Base-by-base conservation (phyloP, 2,113 vertebrate species). In the Oryzias celebensis region DNA sequence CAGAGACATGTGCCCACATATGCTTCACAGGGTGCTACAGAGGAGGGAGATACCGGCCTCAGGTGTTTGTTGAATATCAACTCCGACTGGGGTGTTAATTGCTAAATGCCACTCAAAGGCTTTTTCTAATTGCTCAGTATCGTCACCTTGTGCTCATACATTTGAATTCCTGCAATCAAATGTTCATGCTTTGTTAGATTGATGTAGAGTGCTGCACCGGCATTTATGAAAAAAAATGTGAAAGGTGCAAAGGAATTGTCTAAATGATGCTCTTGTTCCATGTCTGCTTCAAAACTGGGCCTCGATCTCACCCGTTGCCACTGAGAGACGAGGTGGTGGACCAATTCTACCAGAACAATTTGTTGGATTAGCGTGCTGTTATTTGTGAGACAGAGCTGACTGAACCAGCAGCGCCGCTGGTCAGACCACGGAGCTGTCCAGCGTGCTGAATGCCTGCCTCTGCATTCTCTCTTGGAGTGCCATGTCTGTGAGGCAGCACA, bases 291-390 rank as follows among this genome's bases (percentile, higher is more conserved):
- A 12, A 12, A 8, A 36, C 36, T 36, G 8, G 36, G 36, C 36
- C 36, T 36, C 8, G 36, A 36, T 36, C 8, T 36, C 36, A 36
- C 26, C 26, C 26, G 26, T 28, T 28, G 26, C 26, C 26, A 85
- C 62, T 60, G 71, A 55, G 65, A 77, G 71, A 67, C 46, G 65
- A 71, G 80, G 74, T 59, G 61, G 65, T n/a, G 22, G 67, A 62
- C 70, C 77, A 74, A 68, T 86, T 73, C 71, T 76, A 70, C 70
- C 57, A 80, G 84, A 81, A 74, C 84, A 81, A 86, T 58, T 85
- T 70, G 74, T 80, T 69, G 54, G 72, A 84, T 84, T 77, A 83
- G 54, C 20, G 28, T 60, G 52, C 44, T 59, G 87, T 57, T 67
- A 84, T 78, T 73, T 14, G 56, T 54, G 73, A 26, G 12, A 71